Conservation (phyloP, 2,888 invertebrate genomes). For the Cerastis rubricosa region DNA sequence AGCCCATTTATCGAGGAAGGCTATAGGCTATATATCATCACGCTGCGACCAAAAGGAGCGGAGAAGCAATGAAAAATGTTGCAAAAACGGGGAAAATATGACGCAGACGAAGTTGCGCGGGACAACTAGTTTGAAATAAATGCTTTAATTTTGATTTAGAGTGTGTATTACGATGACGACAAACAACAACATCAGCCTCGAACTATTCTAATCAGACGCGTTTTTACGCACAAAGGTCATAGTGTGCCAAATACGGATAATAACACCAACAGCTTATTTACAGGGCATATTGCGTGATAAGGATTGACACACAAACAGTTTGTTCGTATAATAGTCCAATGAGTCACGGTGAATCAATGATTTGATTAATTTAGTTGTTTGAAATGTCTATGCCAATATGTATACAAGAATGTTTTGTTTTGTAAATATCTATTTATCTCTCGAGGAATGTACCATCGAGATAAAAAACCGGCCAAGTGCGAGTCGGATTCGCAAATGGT, state of each 20-base stretch:
- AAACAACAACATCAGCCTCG: neutral
- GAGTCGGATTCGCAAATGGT: neutral
- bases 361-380: slow-evolving; percentile 19
- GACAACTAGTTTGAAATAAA: no score
- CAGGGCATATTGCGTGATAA: slow-evolving; percentile 53
- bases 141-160: no score
- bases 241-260: slow-evolving; percentile 28
- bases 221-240: slow-evolving; percentile 31
- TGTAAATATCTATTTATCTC: slow-evolving; percentile 1
- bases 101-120: no score
- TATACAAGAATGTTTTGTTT: slow-evolving; percentile 4
- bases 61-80: no score
- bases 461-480: neutral
- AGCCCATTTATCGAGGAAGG: no score
- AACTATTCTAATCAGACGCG: neutral
- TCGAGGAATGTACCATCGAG: neutral
- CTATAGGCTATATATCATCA: no score
- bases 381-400: slow-evolving; percentile 8
- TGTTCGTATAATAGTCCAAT: slow-evolving; percentile 36
- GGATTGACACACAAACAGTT: slow-evolving; percentile 58
- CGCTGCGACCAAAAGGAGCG: no score
- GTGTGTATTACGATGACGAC: neutral
- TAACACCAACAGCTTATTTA: slow-evolving; percentile 38
- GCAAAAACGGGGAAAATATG: no score
- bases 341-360: slow-evolving; percentile 49